Percentiles rank a stretch among this genome's conserved stretches.
These are phyloP conservation scores for Pinna nobilis DNA, from an alignment of 1,140 invertebrate species.

Conservation along the genomic window DNA sequence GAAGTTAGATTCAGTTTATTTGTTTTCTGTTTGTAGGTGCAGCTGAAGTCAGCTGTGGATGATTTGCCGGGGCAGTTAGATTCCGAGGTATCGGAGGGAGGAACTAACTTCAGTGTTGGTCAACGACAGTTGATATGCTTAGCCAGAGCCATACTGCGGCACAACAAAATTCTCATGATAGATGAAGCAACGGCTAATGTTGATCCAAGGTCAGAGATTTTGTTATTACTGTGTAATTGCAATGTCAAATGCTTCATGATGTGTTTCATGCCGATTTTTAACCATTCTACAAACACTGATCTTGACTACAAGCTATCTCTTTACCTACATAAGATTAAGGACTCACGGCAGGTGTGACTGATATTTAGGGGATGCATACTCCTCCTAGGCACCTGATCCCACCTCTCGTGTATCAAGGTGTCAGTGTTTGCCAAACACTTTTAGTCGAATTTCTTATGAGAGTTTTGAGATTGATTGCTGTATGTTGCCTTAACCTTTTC, in stretches of 20 bases:
- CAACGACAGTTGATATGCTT: slow-evolving; percentile 76
- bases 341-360: too few relatives aligned
- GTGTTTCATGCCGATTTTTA: background rate
- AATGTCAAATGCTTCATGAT: background rate
- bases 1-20: background rate
- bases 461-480: background rate
- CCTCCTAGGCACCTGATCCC: background rate
- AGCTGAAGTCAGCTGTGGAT: slow-evolving; percentile 65
- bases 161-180: slow-evolving; percentile 78
- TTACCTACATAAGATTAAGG: background rate
- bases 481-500: background rate
- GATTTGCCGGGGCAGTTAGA: slow-evolving; percentile 67
- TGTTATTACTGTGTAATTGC: background rate
- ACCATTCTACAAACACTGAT: background rate
- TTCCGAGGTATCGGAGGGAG: slow-evolving; percentile 68
- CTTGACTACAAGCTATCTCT: too few relatives aligned
- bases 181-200: slow-evolving; percentile 96
- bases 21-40: slow-evolving; percentile 50
- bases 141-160: slow-evolving; percentile 72
- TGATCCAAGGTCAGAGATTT: slow-evolving; percentile 76
- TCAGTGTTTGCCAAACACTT: background rate
- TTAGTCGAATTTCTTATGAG: background rate
- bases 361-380: too few relatives aligned
- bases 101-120: slow-evolving; percentile 73
- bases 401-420: background rate